Evolutionary conservation across 2,113 vertebrate species (phyloP).

Genomic region (Odontophorus gujanensis): DNA sequence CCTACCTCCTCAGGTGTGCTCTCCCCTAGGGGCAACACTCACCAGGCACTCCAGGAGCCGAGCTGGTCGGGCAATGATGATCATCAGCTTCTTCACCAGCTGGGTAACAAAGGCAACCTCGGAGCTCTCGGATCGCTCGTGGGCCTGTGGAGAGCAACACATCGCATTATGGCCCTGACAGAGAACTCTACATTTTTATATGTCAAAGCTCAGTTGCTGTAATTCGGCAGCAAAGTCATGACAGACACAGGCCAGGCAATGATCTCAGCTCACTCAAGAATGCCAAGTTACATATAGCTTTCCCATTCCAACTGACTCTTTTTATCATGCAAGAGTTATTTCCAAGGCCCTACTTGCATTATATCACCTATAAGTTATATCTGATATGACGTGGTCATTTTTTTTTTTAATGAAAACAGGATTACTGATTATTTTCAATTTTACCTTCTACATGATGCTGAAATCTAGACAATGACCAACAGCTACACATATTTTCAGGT

Average conservation of each 20-base stretch:
- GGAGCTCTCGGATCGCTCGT: conserved; percentile 92
- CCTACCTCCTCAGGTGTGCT: not conserved
- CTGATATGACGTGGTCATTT: not conserved
- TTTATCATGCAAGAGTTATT: not conserved
- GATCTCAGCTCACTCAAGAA: not conserved
- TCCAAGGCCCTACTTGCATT: not conserved
- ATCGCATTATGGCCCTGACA: not conserved
- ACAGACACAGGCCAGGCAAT: not conserved
- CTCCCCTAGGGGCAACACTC: conserved; percentile 49
- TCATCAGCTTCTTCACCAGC: conserved; percentile 94
- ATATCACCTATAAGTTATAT: not conserved
- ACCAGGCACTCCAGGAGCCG: conserved; percentile 97
- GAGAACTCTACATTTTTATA: not conserved
- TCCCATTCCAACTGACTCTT: not conserved
- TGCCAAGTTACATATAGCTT: not conserved
- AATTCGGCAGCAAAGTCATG: not conserved
- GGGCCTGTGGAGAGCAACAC: conserved; percentile 81
- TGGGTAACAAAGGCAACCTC: conserved; percentile 96
- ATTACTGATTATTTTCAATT: not conserved
- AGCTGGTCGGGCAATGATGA: conserved; percentile 93
- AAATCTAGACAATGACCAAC: not conserved
- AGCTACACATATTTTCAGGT: not conserved
- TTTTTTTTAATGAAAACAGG: not conserved
- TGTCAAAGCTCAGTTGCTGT: not conserved
- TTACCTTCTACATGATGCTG: not conserved